Evolutionary conservation across 2,888 invertebrate genomes (phyloP), one percentile per base, ranked within the genome.

Genomic region (Fragum sueziense): DNA sequence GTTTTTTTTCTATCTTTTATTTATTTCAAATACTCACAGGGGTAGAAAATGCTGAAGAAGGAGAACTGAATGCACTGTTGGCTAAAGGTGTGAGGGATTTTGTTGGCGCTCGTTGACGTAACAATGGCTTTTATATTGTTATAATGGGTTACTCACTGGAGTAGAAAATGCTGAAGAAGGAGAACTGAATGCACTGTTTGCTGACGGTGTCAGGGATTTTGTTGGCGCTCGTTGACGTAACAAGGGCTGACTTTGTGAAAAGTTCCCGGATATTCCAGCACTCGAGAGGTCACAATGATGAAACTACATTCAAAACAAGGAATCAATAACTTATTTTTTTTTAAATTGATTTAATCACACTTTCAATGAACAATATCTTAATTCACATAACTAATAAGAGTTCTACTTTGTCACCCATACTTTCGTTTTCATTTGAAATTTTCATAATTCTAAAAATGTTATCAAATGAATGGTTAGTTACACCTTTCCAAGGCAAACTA

Each of bases 141-240:
- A n/a, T n/a, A n/a, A n/a, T n/a, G n/a, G n/a, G n/a, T 25, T 65
- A 61, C 61, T 33, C n/a, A 61, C 61, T 29, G 61, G 61, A 33
- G 61, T 31, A 17, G 61, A 61, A n/a, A n/a, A 7, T n/a, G n/a
- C 17, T 2, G 89, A 87, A 14, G 88, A 88, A 14, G 79, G 51
- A 25, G 86, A 52, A 80, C 87, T 89, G 79, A 90, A 90, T 68
- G 90, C 90, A 81, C 89, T 90, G 77, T 88, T 89, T 9, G 86
- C 54, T 20, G 90, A 89, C n/a, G 88, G 89, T 1, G 89, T 88
- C 29, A 90, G 59, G 20, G 87, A 87, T 41, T 78, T 86, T 22
- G 89, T 88, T 17, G 81, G 31, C 11, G 87, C 84, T 27, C 84
- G 72, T 6, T 79, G 80, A 17, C 65, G 65, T 25, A 61, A 33